phyloP scores from a whole-genome alignment of 2,797 vertebrate species.

The Pangasius macronema region DNA sequence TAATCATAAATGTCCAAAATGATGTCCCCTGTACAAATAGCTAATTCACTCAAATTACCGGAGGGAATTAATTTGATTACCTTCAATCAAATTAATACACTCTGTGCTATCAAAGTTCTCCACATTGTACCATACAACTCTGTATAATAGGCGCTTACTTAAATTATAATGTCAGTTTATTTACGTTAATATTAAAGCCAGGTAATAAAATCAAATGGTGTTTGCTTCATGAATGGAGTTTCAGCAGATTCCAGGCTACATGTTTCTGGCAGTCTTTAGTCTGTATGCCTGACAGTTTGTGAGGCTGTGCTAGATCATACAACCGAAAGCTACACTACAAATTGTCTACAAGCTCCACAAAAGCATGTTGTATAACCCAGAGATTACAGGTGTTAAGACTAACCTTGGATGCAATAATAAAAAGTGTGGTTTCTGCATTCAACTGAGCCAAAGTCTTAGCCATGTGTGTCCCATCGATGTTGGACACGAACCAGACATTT shows the following conservation, averaged over 20 bases:
- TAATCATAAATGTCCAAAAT: not conserved
- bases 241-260: not conserved
- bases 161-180: not conserved
- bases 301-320: not conserved
- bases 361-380: not conserved
- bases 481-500: slow-evolving; percentile 95
- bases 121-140: not conserved
- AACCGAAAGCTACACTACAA: not conserved
- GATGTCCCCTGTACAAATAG: not conserved
- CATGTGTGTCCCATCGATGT: slow-evolving; percentile 96
- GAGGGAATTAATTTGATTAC: no score
- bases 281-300: not conserved
- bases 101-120: not conserved
- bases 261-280: not conserved
- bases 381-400: not conserved
- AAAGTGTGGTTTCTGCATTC: slow-evolving; percentile 88
- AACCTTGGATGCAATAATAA: slow-evolving; percentile 98
- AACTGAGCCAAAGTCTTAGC: slow-evolving; percentile 90
- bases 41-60: not conserved
- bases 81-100: no score
- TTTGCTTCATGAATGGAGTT: not conserved
- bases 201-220: not conserved
- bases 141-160: not conserved
- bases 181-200: not conserved
- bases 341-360: not conserved